A percentile compares a stretch with the other conserved stretches of the same genome.
Evolutionary conservation across 2,888 invertebrate species (phyloP).

Genomic region (Lithophane leautieri): DNA sequence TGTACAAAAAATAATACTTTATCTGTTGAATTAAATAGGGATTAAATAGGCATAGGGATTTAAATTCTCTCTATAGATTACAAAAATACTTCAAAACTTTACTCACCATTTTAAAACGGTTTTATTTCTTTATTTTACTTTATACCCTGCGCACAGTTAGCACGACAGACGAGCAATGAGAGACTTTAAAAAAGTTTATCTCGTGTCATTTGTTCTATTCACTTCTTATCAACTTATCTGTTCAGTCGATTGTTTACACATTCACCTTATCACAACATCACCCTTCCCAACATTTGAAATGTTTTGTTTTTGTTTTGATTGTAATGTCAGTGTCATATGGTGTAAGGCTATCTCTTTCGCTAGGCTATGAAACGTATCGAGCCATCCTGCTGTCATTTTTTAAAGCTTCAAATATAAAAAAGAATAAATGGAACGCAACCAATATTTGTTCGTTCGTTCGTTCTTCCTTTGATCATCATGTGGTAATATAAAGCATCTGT

Average conservation of each 20-base stretch:
- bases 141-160: slow-evolving; percentile 11
- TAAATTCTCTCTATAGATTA: background rate
- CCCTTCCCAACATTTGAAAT: background rate
- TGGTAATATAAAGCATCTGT: no score
- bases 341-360: slow-evolving; percentile 31
- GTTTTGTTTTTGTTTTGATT: slow-evolving; percentile 23
- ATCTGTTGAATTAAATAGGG: background rate
- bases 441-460: slow-evolving; percentile 26
- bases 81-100: slow-evolving; percentile 13
- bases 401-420: background rate
- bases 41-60: no score
- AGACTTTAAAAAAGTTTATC: slow-evolving; percentile 22
- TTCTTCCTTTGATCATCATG: slow-evolving; percentile 2
- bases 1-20: background rate
- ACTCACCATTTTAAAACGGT: slow-evolving; percentile 63
- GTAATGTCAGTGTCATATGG: slow-evolving; percentile 35
- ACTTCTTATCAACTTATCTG: slow-evolving; percentile 37
- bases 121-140: slow-evolving; percentile 31
- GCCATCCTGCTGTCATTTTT: slow-evolving; percentile 27
- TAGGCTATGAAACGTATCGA: background rate
- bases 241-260: slow-evolving; percentile 50
- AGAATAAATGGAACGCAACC: slow-evolving; percentile 12
- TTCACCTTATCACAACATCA: slow-evolving; percentile 33
- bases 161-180: slow-evolving; percentile 44
- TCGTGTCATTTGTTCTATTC: slow-evolving; percentile 19